Evolutionary conservation across 2,888 invertebrate genomes (phyloP).

Genomic region (Drosophila prostipennis): DNA sequence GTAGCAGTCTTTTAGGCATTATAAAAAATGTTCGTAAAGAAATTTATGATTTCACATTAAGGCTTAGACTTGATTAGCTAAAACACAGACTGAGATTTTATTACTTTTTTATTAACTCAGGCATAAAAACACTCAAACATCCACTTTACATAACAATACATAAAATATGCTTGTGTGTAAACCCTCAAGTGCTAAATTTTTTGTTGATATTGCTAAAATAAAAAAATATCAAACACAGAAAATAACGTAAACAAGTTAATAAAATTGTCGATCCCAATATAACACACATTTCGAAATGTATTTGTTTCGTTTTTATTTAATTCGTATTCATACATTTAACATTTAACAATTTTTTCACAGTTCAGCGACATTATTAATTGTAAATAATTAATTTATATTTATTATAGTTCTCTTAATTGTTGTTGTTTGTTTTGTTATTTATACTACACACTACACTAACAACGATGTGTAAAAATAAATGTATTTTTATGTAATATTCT

Average conservation of each 20-base stretch:
- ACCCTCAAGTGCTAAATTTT: too few species aligned
- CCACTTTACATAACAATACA: neutral
- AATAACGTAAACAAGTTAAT: too few species aligned
- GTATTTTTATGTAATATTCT: conserved; percentile 51
- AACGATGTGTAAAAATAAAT: conserved; percentile 80
- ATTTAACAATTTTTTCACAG: conserved; percentile 74
- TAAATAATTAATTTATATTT: conserved; percentile 64
- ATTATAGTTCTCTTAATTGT: conserved; percentile 37
- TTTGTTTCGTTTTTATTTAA: conserved; percentile 40
- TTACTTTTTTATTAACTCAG: neutral
- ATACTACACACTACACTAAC: conserved; percentile 76
- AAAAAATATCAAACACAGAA: too few species aligned
- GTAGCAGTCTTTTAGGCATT: neutral
- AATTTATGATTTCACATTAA: too few species aligned
- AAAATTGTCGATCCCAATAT: too few species aligned
- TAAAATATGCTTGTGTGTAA: neutral
- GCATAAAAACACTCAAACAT: neutral
- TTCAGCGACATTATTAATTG: conserved; percentile 65
- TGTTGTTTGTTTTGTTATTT: conserved; percentile 47
- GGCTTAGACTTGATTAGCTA: too few species aligned
- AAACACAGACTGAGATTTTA: too few species aligned
- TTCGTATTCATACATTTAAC: conserved; percentile 66
- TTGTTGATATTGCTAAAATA: too few species aligned
- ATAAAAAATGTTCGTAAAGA: too few species aligned
- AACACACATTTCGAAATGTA: neutral